Percentiles rank a stretch among this genome's conserved stretches.
Evolutionary conservation across 2,888 invertebrate genomes (phyloP).

Genomic region (Phymatocera aterrima): DNA sequence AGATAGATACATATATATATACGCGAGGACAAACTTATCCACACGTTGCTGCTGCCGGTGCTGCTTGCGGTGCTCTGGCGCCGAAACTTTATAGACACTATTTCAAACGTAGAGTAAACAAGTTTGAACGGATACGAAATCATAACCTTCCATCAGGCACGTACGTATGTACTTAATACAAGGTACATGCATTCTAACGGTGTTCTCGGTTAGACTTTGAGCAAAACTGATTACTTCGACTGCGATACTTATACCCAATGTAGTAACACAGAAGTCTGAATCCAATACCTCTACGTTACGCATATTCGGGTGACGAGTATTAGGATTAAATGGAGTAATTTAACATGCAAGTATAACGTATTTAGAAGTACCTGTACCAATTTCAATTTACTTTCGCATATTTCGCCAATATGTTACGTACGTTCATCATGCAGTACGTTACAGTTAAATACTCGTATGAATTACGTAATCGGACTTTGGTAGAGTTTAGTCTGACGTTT

Average conservation of each 20-base stretch:
- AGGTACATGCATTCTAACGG: too few relatives aligned
- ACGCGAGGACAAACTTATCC: background rate
- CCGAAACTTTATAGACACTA: slow-evolving; percentile 24
- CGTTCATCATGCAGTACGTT: too few relatives aligned
- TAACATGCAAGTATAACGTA: too few relatives aligned
- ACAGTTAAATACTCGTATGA: background rate
- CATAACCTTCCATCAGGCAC: slow-evolving; percentile 24
- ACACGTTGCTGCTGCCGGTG: too few relatives aligned
- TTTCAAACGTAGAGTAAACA: slow-evolving; percentile 27
- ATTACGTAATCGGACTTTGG: slow-evolving; percentile 17
- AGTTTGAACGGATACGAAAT: slow-evolving; percentile 23
- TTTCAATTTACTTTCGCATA: background rate
- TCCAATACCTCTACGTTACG: too few relatives aligned
- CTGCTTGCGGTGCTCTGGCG: too few relatives aligned
- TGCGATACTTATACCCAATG: too few relatives aligned
- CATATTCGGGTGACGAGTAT: background rate
- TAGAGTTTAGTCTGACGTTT: background rate
- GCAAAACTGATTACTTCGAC: slow-evolving; percentile 14
- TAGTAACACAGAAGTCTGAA: slow-evolving; percentile 24
- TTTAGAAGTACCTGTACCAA: too few relatives aligned
- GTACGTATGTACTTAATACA: too few relatives aligned
- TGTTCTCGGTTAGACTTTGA: background rate
- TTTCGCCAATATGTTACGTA: too few relatives aligned
- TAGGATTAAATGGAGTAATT: slow-evolving; percentile 1
- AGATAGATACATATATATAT: background rate